Conservation (phyloP, 2,888 invertebrate species). For the Dryomyza anilis region DNA sequence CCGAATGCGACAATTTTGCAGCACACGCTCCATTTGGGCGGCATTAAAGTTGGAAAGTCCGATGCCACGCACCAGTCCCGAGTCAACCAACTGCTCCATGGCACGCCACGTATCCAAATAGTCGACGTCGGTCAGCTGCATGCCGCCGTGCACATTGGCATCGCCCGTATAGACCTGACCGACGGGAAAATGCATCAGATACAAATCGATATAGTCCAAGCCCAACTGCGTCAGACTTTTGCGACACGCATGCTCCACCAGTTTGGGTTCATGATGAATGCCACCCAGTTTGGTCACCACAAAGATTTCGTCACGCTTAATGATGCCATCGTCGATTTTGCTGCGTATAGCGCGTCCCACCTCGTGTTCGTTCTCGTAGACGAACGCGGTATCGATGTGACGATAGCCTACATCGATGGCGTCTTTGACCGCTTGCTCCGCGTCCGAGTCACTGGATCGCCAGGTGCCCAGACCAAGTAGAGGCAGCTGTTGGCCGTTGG, state of each 20-base stretch:
- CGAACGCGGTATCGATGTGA: slow-evolving; percentile 64
- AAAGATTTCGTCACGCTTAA: slow-evolving; percentile 60
- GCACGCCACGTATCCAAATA: slow-evolving; percentile 57
- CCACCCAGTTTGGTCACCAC: slow-evolving; percentile 55
- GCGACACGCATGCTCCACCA: slow-evolving; percentile 70
- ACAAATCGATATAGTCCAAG: slow-evolving; percentile 78
- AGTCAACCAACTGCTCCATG: slow-evolving; percentile 57
- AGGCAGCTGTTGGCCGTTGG: slow-evolving; percentile 70
- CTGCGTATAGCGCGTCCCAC: slow-evolving; percentile 60
- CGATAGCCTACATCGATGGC: slow-evolving; percentile 64
- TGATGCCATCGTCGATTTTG: slow-evolving; percentile 59
- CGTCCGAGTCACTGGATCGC: slow-evolving; percentile 50
- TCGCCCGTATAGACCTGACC: slow-evolving; percentile 66
- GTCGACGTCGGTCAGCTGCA: slow-evolving; percentile 51
- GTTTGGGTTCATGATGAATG: slow-evolving; percentile 68
- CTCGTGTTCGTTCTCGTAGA: slow-evolving; percentile 62
- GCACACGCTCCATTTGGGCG: slow-evolving; percentile 51
- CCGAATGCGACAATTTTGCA: slow-evolving; percentile 52
- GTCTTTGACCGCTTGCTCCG: slow-evolving; percentile 54
- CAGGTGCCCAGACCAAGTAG: slow-evolving; percentile 74
- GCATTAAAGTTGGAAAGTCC: slow-evolving; percentile 58
- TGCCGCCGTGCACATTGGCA: slow-evolving; percentile 53
- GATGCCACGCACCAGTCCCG: slow-evolving; percentile 51
- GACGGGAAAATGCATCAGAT: slow-evolving; percentile 82
- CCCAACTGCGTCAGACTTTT: slow-evolving; percentile 69